Evolutionary conservation across 2,888 invertebrate genomes (phyloP), one percentile per base, ranked within the genome.

Genomic region (Mesorhabditis spiculigera): DNA sequence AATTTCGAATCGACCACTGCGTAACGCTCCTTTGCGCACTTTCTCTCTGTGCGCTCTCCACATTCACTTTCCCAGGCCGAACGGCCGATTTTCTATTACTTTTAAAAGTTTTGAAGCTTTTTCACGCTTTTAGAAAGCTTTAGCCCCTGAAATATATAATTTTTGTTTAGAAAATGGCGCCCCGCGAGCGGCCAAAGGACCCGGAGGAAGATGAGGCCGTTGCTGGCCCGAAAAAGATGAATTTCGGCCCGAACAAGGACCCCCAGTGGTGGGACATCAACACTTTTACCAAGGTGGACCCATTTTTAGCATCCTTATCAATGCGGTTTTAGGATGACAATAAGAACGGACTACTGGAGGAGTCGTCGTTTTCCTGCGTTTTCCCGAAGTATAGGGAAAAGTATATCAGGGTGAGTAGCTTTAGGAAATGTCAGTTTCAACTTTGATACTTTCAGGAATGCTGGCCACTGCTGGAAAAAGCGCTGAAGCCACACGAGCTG

Each of bases 341-440:
- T 73, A 91, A 91, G 28, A 91, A 92, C 89, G 92, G 93, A 63
- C 88, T 98, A 65, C 85, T 93, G 6, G 93, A 93, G 86, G 95
- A 97, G 88, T 95, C 95, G 86, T 93, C 93, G 5, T 99, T 99
- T 88, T 95, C 95, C 0, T 94, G 94, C 1, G 88, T 97, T 16
- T 98, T 98, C 87, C 98, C 98, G 0, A 94, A 94, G 87, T 98
- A 98, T 86, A 90, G 97, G 71, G 98, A 99, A 87, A 92, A 93
- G 82, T 98, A 98, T 87, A 88, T 98, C 6, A 73, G 76, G 68
- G 63, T 63, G 63, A 8, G 63, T 63, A 66, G 5, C n/a, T 16
- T 10, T 10, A 10, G 16, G 10, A n/a, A 63, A 63, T n/a, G n/a
- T n/a, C 64, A 16, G 16, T 63, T 63, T 16, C 41, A 13, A 28